Evolutionary conservation across 2,797 vertebrate species (phyloP).

Genomic region (Enteromius treurensis): DNA sequence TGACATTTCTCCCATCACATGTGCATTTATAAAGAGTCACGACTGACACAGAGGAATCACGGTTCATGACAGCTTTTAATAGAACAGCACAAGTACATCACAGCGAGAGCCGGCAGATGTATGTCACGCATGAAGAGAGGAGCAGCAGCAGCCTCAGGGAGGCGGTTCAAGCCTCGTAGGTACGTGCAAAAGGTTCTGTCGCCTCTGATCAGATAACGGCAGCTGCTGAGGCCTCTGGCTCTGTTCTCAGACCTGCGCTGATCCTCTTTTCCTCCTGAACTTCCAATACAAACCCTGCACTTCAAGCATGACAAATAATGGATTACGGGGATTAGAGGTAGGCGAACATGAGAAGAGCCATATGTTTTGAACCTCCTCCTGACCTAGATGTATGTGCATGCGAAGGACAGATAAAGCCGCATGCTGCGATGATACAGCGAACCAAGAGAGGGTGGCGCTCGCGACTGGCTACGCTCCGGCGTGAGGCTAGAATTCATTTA

Average conservation of each 20-base stretch:
- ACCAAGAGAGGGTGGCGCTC: neutral
- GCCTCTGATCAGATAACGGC: conserved; percentile 66
- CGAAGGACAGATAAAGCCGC: conserved; percentile 62
- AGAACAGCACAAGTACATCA: conserved; percentile 39
- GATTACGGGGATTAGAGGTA: conserved; percentile 72
- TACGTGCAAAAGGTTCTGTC: conserved; percentile 53
- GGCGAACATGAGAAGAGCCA: conserved; percentile 69
- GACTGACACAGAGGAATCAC: conserved; percentile 31
- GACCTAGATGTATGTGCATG: conserved; percentile 66
- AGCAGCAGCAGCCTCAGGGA: conserved; percentile 59
- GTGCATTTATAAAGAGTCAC: conserved; percentile 14
- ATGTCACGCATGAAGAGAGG: conserved; percentile 61
- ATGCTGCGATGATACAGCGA: neutral
- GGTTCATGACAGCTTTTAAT: conserved; percentile 35
- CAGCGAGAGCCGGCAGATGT: conserved; percentile 46
- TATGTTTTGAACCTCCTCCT: conserved; percentile 68
- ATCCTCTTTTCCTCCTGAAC: conserved; percentile 66
- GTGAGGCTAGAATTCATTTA: conserved; percentile 74
- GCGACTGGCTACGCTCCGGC: conserved; percentile 3
- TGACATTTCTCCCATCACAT: neutral
- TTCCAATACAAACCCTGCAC: conserved; percentile 61
- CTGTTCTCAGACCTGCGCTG: conserved; percentile 57
- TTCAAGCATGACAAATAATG: conserved; percentile 69
- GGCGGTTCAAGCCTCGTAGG: conserved; percentile 30
- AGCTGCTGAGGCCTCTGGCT: conserved; percentile 53